phyloP scores from a whole-genome alignment of 2,888 invertebrate genomes.

The Blomia tropicalis region DNA sequence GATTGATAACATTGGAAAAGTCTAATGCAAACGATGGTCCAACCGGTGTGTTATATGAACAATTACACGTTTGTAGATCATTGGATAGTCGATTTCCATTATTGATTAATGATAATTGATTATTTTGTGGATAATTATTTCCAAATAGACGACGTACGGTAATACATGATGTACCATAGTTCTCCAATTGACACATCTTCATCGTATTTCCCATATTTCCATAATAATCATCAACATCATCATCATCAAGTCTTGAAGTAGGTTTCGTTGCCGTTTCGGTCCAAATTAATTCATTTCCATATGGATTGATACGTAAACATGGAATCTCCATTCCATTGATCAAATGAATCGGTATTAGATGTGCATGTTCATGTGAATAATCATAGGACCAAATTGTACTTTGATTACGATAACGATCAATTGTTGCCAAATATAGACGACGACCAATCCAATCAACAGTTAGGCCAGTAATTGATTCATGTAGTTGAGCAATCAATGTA shows the following conservation, averaged over 20 bases:
- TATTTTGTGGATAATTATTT: not conserved
- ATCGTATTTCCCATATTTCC: not conserved
- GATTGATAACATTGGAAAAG: not conserved
- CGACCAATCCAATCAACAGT: constrained; percentile 75
- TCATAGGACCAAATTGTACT: constrained; percentile 37
- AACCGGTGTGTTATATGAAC: not conserved
- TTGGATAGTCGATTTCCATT: too few relatives aligned
- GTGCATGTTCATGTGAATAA: constrained; percentile 18
- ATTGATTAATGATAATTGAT: too few relatives aligned
- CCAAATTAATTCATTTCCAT: constrained; percentile 55
- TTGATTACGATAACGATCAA: constrained; percentile 38
- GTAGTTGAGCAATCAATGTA: constrained; percentile 33
- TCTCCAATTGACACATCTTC: not conserved
- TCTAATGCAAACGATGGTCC: not conserved
- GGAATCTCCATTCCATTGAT: constrained; percentile 41
- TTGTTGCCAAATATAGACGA: constrained; percentile 63
- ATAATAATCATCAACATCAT: constrained; percentile 35
- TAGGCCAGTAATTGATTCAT: constrained; percentile 47
- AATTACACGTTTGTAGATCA: constrained; percentile 3
- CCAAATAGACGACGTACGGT: not conserved
- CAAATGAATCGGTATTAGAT: constrained; percentile 29
- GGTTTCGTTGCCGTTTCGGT: constrained; percentile 46
- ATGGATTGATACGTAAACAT: constrained; percentile 56
- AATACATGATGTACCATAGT: not conserved
- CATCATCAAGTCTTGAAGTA: constrained; percentile 49